Evolutionary conservation across 2,113 vertebrate genomes (phyloP).

Genomic region (Caretta caretta): DNA sequence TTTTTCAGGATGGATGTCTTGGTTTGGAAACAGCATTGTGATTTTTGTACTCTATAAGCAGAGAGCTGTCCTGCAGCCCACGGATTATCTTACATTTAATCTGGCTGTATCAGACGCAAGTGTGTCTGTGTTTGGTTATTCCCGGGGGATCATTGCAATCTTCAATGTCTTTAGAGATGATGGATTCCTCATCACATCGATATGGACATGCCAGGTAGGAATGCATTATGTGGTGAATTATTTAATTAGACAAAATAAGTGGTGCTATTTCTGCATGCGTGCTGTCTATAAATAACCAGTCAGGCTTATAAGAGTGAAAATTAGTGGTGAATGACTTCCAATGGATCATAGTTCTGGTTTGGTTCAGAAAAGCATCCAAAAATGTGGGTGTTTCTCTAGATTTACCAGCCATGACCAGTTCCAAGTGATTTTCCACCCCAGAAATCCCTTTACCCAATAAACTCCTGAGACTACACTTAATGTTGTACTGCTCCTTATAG

Average conservation of each 20-base stretch:
- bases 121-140: conserved; percentile 88
- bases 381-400: not conserved
- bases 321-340: not conserved
- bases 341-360: not conserved
- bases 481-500: not conserved
- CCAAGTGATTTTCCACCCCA: not conserved
- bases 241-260: not conserved
- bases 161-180: conserved; percentile 89
- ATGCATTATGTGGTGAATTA: not conserved
- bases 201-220: conserved; percentile 90
- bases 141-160: conserved; percentile 87
- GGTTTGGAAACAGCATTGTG: conserved; percentile 90
- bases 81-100: conserved; percentile 89
- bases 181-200: conserved; percentile 86
- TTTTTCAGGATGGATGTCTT: conserved; percentile 86
- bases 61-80: conserved; percentile 83
- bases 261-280: not conserved
- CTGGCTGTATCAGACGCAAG: conserved; percentile 87
- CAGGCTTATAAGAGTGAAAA: not conserved
- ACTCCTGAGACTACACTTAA: not conserved
- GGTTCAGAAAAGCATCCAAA: not conserved
- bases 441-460: not conserved
- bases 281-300: not conserved
- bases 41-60: conserved; percentile 89
- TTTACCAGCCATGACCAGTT: not conserved